Percentiles rank a stretch among this genome's conserved stretches.
Evolutionary conservation across 2,797 vertebrate genomes (phyloP).

Genomic region (Cetoscarus ocellatus): DNA sequence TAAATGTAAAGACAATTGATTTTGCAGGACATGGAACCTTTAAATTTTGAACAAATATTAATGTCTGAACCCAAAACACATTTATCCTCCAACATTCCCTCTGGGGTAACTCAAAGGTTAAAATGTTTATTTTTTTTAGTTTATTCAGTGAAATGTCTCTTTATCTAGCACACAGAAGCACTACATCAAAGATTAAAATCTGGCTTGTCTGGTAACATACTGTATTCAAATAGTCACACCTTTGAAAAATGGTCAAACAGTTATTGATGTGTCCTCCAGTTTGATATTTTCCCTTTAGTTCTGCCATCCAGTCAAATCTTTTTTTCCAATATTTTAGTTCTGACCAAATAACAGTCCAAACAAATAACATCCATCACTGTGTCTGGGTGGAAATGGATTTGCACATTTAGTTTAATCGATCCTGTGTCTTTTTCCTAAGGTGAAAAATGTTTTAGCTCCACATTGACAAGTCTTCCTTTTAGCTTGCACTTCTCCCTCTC

Average conservation of each 20-base stretch:
- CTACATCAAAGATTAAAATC: too few relatives aligned
- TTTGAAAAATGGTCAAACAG: background rate
- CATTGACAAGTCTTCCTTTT: slow-evolving; percentile 19
- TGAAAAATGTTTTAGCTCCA: slow-evolving; percentile 6
- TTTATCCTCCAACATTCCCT: too few relatives aligned
- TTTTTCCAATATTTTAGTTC: background rate
- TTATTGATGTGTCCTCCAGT: background rate
- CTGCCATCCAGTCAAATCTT: background rate
- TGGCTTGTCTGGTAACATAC: background rate
- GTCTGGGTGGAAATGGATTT: background rate
- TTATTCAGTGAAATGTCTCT: too few relatives aligned
- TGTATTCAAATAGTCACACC: too few relatives aligned
- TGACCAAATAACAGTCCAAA: background rate
- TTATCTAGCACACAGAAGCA: too few relatives aligned
- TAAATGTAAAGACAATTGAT: too few relatives aligned
- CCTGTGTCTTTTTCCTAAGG: background rate
- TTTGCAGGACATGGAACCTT: too few relatives aligned
- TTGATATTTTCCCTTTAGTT: background rate
- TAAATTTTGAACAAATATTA: too few relatives aligned
- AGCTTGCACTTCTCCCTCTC: slow-evolving; percentile 31
- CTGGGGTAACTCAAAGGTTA: too few relatives aligned
- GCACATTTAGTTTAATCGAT: slow-evolving; percentile 11
- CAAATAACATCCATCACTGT: background rate
- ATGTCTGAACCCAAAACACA: too few relatives aligned
- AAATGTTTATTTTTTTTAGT: too few relatives aligned